Base-by-base conservation (phyloP, 2,888 invertebrate species). In the Amorpha juglandis region DNA sequence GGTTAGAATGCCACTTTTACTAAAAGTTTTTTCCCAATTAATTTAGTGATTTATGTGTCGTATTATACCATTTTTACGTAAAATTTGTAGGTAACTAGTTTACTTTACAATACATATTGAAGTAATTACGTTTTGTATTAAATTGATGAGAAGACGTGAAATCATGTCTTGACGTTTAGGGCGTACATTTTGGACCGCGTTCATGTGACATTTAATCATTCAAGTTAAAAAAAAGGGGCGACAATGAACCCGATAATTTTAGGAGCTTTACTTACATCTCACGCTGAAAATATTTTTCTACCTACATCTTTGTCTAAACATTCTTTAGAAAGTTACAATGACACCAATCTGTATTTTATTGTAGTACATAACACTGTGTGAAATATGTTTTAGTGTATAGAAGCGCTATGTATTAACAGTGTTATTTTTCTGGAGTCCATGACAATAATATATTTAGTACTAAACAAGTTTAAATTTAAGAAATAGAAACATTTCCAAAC, bases 1-100 rank as follows among this genome's bases (percentile, higher is more conserved):
- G 94, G 96, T 95, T 89, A 92, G 89, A 88, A 85, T 48, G 83
- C 88, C 74, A 70, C 67, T 74, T 72, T 73, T 72, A 68, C 52
- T 67, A 35, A 50, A 35, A 16, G n/a, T 21, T 67, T 51, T 62
- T 52, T 64, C 16, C 19, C 63, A 51, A 55, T 67, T 16, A 42
- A 12, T 47, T 38, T 19, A 42, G 11, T 63, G 38, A 33, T 53
- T 58, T 58, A 35, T n/a, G 21, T 2, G 12, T 11, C 4, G 19
- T 1, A 1, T 42, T 12, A 4, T 19, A 42, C 19, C 19, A 0
- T 7, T 16, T 19, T 58, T 19, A 42, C 58, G 12, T 58, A 58
- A 58, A 58, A 58, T 4, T 19, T 11, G 4, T 42, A 12, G 12
- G 19, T 38, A 38, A 2, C 42, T 38, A 9, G 42, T 58, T 12